These are phyloP conservation scores for Xestia ashworthii DNA, from an alignment of 2,888 invertebrate species.

Conservation along the genomic window DNA sequence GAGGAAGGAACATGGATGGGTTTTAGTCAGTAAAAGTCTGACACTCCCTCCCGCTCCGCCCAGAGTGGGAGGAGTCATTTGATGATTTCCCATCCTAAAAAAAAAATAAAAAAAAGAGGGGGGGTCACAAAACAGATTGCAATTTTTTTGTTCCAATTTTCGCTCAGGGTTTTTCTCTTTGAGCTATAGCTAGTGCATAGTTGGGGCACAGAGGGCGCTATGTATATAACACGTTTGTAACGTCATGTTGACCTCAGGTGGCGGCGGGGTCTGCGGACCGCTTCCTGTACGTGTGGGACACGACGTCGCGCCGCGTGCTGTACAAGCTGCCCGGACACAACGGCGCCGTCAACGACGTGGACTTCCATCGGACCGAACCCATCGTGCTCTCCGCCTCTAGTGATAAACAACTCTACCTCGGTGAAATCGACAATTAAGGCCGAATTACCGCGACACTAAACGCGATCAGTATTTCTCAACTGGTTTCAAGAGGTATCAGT, in stretches of 20 bases:
- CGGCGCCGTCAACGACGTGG: slow-evolving; percentile 98
- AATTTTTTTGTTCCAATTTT: background rate
- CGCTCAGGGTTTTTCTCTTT: background rate
- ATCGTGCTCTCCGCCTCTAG: slow-evolving; percentile 98
- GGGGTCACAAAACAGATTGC: background rate
- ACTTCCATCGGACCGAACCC: slow-evolving; percentile 98
- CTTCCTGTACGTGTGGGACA: slow-evolving; percentile 99
- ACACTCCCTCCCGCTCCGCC: too few relatives aligned
- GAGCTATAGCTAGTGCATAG: too few relatives aligned
- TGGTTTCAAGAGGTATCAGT: background rate
- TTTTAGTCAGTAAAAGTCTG: too few relatives aligned
- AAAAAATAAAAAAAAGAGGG: too few relatives aligned
- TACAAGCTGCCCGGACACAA: slow-evolving; percentile 99
- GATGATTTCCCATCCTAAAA: too few relatives aligned
- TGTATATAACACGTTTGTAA: background rate
- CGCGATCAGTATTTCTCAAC: background rate
- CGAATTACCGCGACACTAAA: background rate
- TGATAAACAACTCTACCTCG: slow-evolving; percentile 98
- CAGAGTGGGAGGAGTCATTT: too few relatives aligned
- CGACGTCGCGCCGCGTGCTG: slow-evolving; percentile 96
- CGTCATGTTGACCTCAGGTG: slow-evolving; percentile 73
- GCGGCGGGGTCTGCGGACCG: slow-evolving; percentile 98
- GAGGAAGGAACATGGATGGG: too few relatives aligned
- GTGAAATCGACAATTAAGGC: slow-evolving; percentile 95
- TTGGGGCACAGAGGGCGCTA: background rate